Conservation (phyloP, 2,113 vertebrate species). For the Cephalopholis sonnerati region DNA sequence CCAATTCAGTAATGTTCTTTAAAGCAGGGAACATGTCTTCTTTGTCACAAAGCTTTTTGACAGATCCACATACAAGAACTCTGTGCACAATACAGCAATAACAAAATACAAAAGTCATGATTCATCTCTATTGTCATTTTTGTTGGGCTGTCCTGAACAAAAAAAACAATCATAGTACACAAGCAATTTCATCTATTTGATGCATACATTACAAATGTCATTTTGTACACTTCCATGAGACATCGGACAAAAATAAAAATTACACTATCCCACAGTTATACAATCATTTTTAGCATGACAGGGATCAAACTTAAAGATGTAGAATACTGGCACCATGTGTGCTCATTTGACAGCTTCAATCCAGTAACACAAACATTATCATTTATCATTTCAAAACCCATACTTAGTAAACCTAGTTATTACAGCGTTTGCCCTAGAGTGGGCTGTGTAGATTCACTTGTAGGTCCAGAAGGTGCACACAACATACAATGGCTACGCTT, state of each 20-base stretch:
- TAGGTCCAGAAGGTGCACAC: slow-evolving; percentile 35
- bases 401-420: neutral
- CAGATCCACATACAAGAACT: neutral
- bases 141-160: no score
- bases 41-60: neutral
- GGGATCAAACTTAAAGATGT: neutral
- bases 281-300: neutral
- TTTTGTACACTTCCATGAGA: neutral
- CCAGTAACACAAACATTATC: neutral
- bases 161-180: no score
- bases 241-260: neutral
- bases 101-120: no score
- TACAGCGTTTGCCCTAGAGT: slow-evolving; percentile 5
- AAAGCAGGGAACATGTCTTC: neutral
- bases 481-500: slow-evolving; percentile 60
- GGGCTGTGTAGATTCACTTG: slow-evolving; percentile 13
- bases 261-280: neutral
- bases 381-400: neutral
- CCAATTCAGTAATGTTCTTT: neutral
- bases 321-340: neutral
- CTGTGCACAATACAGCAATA: no score
- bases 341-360: slow-evolving; percentile 1
- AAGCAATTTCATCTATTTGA: neutral
- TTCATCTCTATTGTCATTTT: no score
- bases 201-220: neutral